Conservation (phyloP, 64 coral and sea anemone genomes). For the Trachythela sp. region DNA sequence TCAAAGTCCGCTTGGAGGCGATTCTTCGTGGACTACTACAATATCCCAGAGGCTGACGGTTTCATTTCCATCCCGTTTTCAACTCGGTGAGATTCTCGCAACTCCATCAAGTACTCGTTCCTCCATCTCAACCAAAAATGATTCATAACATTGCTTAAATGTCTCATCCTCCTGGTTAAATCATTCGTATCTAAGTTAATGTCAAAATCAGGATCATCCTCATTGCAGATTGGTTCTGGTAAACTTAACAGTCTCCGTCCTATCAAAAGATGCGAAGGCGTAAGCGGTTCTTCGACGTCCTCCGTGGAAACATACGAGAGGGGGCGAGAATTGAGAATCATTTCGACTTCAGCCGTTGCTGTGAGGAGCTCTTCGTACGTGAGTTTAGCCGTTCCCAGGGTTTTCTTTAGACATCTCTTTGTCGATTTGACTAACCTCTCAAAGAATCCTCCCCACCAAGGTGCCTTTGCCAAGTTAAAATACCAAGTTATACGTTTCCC, state of each 20-base stretch:
- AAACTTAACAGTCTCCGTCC: neutral
- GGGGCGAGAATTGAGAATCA: neutral
- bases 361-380: constrained; percentile 7
- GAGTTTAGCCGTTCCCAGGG: neutral
- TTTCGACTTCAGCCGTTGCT: neutral
- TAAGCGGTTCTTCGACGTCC: neutral
- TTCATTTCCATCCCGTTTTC: neutral
- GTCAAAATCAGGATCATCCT: neutral
- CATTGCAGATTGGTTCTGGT: neutral
- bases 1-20: neutral
- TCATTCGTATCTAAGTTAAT: neutral
- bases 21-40: neutral
- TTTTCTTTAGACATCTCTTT: neutral
- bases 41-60: neutral
- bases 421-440: neutral
- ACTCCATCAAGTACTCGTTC: neutral
- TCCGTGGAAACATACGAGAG: neutral
- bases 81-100: neutral
- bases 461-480: neutral
- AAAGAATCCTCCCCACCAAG: neutral
- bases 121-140: neutral
- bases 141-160: neutral
- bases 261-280: neutral
- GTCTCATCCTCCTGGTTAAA: neutral
- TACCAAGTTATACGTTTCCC: neutral